phyloP scores from a whole-genome alignment of 2,113 vertebrate genomes.

The Suricata suricatta region DNA sequence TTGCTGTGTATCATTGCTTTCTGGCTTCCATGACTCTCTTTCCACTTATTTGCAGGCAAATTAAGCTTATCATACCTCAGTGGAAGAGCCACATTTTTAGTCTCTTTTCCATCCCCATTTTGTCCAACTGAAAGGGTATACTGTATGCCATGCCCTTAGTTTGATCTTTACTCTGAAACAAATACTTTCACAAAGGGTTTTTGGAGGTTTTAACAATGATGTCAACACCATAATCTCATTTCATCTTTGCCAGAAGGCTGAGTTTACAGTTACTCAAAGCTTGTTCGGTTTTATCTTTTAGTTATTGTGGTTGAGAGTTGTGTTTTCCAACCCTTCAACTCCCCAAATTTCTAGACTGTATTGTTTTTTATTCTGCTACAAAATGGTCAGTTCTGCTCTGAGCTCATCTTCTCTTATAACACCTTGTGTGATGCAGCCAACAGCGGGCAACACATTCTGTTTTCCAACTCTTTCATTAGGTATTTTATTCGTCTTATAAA shows the following conservation, averaged over 20 bases:
- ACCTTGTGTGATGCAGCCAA: not conserved
- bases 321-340: not conserved
- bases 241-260: not conserved
- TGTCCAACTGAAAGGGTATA: not conserved
- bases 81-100: not conserved
- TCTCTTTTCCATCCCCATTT: constrained; percentile 1
- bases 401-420: not conserved
- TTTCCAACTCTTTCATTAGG: not conserved
- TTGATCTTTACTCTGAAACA: not conserved
- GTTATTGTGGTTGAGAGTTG: not conserved
- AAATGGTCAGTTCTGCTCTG: not conserved
- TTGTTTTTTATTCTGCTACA: not conserved
- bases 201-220: not conserved
- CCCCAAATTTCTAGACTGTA: not conserved
- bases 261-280: not conserved
- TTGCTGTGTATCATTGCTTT: not conserved
- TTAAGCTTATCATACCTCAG: not conserved
- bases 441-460: not conserved
- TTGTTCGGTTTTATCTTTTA: not conserved
- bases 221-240: not conserved
- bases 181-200: not conserved
- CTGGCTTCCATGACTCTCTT: not conserved
- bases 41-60: not conserved
- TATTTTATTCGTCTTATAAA: not conserved
- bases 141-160: not conserved